Evolutionary conservation across 2,113 vertebrate genomes (phyloP).

Genomic region (Perca flavescens): DNA sequence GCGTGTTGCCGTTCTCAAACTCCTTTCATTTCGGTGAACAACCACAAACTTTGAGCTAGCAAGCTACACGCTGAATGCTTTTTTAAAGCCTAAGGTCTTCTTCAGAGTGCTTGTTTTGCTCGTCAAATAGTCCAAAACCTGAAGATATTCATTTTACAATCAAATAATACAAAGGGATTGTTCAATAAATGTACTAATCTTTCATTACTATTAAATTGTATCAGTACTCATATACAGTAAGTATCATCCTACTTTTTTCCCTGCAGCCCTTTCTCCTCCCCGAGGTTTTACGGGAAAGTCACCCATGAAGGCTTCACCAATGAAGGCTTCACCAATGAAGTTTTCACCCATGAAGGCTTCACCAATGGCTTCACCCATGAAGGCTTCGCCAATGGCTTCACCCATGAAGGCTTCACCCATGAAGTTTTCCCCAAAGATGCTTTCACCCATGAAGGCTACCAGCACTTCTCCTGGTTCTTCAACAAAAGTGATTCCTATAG

Average conservation of each 20-base stretch:
- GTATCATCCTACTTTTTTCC: conserved; percentile 59
- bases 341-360: conserved; percentile 34
- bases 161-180: too few relatives aligned
- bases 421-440: conserved; percentile 6
- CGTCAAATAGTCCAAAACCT: neutral
- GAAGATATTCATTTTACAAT: neutral
- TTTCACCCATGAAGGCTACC: conserved; percentile 22
- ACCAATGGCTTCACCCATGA: neutral
- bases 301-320: conserved; percentile 27
- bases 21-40: too few relatives aligned
- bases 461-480: conserved; percentile 78
- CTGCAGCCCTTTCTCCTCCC: conserved; percentile 64
- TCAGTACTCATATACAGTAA: neutral
- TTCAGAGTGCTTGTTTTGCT: too few relatives aligned
- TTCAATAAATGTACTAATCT: neutral
- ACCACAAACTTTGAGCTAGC: too few relatives aligned
- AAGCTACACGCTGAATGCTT: too few relatives aligned
- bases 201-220: neutral
- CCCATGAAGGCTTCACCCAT: conserved; percentile 31
- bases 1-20: too few relatives aligned
- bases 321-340: too few relatives aligned
- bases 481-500: conserved; percentile 86
- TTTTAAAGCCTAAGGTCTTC: too few relatives aligned
- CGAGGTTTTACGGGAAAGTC: conserved; percentile 73
- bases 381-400: neutral